A percentile compares a stretch with the other conserved stretches of the same genome.
These are phyloP conservation scores for Aurelia aurita DNA, from an alignment of 30 jellyfish, hydroid and myxozoan genomes.

Conservation along the genomic window DNA sequence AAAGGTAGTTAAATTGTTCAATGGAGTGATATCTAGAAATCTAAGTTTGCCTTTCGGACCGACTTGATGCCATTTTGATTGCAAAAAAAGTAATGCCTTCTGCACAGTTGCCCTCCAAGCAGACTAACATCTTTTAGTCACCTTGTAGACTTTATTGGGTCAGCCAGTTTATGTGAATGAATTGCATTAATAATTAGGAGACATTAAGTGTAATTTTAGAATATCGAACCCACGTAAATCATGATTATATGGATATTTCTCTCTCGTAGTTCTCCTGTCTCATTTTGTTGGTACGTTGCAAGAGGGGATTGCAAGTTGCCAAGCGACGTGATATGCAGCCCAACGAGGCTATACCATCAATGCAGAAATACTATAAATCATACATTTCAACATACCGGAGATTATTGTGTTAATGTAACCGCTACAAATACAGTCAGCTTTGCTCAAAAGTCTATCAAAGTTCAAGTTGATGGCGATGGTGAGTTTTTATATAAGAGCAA, in stretches of 20 bases:
- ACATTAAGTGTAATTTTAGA: too few species aligned
- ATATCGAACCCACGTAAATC: too few species aligned
- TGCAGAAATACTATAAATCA: slow-evolving; percentile 66
- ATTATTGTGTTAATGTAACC: slow-evolving; percentile 72
- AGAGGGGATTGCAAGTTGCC: slow-evolving; percentile 75
- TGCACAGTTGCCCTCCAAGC: too few species aligned
- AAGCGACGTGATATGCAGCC: slow-evolving; percentile 78
- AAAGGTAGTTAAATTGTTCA: too few species aligned
- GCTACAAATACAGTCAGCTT: slow-evolving; percentile 74
- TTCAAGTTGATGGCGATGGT: slow-evolving; percentile 60
- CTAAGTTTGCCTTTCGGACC: too few species aligned
- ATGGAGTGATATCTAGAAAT: too few species aligned
- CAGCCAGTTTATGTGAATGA: too few species aligned
- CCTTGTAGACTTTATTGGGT: too few species aligned
- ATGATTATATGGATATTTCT: neutral
- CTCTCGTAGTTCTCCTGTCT: slow-evolving; percentile 59
- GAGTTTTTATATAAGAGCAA: neutral
- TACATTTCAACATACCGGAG: slow-evolving; percentile 60
- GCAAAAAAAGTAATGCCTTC: too few species aligned
- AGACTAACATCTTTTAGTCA: too few species aligned
- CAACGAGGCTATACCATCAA: slow-evolving; percentile 61
- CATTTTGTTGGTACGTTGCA: slow-evolving; percentile 81
- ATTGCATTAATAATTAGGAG: too few species aligned
- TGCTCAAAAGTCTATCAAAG: slow-evolving; percentile 56
- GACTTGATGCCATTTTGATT: too few species aligned